Percentiles rank a stretch among this genome's conserved stretches.
These are phyloP conservation scores for Hyaena hyaena DNA, from an alignment of 2,113 vertebrate genomes.

Conservation along the genomic window DNA sequence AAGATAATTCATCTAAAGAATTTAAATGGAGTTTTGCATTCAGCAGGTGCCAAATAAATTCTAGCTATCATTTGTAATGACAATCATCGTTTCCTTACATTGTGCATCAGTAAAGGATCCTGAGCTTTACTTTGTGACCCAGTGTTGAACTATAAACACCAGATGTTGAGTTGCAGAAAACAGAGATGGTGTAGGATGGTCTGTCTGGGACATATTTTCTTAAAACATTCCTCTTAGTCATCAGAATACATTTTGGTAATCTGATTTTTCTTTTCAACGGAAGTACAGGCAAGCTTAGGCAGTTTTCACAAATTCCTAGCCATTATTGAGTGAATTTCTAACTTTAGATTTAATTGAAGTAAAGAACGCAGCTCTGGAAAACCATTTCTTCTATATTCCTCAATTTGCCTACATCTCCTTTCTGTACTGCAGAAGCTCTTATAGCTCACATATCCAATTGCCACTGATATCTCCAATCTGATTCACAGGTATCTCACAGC, in stretches of 20 bases:
- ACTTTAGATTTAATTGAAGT: neutral
- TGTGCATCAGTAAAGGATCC: neutral
- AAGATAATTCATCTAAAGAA: neutral
- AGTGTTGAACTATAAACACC: neutral
- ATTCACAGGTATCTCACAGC: neutral
- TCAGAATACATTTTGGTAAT: neutral
- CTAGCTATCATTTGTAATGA: neutral
- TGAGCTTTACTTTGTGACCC: neutral
- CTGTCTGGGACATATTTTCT: neutral
- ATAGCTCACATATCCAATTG: neutral
- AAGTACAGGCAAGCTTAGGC: neutral
- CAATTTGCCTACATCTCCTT: rapidly evolving
- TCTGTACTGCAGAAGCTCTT: neutral
- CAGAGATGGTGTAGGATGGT: neutral
- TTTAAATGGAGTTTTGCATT: neutral
- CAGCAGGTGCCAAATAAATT: neutral
- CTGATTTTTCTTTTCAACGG: neutral
- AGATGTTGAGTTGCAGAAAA: neutral
- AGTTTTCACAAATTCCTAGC: neutral
- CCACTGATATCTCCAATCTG: rapidly evolving
- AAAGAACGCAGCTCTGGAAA: neutral
- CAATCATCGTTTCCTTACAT: neutral
- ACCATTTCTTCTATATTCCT: rapidly evolving
- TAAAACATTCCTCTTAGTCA: neutral
- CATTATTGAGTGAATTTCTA: neutral